Conservation (phyloP, 2,888 invertebrate species). For the Alcis repandata region DNA sequence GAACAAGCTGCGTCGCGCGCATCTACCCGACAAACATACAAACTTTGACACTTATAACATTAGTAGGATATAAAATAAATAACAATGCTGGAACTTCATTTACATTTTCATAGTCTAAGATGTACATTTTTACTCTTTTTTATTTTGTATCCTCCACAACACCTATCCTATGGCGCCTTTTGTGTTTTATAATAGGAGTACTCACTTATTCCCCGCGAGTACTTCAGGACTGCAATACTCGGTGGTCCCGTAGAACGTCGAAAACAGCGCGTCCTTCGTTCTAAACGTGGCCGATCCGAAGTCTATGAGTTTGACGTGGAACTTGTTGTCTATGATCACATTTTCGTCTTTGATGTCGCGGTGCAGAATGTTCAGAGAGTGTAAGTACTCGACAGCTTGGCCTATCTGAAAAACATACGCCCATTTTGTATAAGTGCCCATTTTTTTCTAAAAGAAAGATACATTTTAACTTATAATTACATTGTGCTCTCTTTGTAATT, state of each 20-base stretch:
- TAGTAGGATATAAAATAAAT: too few species aligned
- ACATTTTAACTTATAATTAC: too few species aligned
- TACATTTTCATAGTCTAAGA: too few species aligned
- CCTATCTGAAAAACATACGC: conserved; percentile 84
- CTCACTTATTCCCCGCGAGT: conserved; percentile 89
- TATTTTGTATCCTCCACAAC: too few species aligned
- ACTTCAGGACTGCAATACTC: conserved; percentile 93
- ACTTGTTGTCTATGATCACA: conserved; percentile 90
- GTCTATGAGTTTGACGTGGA: conserved; percentile 91
- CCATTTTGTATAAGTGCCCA: not conserved
- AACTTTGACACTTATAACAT: too few species aligned
- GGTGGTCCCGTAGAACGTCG: conserved; percentile 91
- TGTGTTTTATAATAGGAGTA: conserved; percentile 23
- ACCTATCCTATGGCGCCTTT: too few species aligned
- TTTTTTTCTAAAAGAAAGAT: too few species aligned
- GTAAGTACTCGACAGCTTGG: conserved; percentile 89
- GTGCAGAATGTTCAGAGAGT: conserved; percentile 89
- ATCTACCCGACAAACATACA: too few species aligned
- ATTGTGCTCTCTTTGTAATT: too few species aligned
- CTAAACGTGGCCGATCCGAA: conserved; percentile 91
- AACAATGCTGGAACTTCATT: too few species aligned
- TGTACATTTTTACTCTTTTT: too few species aligned
- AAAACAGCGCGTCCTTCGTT: conserved; percentile 88
- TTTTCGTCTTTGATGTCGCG: conserved; percentile 93
- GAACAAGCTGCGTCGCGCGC: too few species aligned